phyloP scores from a whole-genome alignment of 2,888 invertebrate genomes.

The Didymodactylos carnosus region DNA sequence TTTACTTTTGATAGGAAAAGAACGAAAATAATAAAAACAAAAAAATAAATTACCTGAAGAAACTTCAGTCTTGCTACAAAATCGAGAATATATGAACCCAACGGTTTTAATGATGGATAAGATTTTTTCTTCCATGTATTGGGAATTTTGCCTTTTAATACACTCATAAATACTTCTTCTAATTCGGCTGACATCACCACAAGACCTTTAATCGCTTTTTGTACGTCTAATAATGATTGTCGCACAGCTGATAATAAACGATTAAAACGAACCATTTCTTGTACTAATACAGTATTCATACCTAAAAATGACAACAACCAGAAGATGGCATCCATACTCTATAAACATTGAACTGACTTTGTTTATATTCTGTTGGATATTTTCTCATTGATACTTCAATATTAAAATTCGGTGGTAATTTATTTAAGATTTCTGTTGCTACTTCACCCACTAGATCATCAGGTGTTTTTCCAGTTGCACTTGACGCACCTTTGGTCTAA shows the following conservation, averaged over 20 bases:
- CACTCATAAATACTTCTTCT: slow-evolving; percentile 62
- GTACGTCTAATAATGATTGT: slow-evolving; percentile 28
- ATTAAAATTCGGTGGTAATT: slow-evolving; percentile 32
- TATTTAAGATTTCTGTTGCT: slow-evolving; percentile 53
- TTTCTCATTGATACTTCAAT: slow-evolving; percentile 28
- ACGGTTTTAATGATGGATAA: slow-evolving; percentile 36
- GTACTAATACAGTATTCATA: slow-evolving; percentile 37
- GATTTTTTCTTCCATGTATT: slow-evolving; percentile 36
- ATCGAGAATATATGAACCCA: slow-evolving; percentile 35
- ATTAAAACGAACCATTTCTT: slow-evolving; percentile 37
- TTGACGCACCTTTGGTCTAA: slow-evolving; percentile 28
- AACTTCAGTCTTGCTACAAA: slow-evolving; percentile 34
- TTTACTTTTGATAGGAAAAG: background rate
- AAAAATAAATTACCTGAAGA: slow-evolving; percentile 41
- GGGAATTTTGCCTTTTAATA: slow-evolving; percentile 52
- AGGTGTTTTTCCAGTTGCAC: slow-evolving; percentile 43
- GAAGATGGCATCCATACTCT: too few relatives aligned
- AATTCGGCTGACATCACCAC: slow-evolving; percentile 65
- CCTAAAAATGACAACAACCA: slow-evolving; percentile 18
- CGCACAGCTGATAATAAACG: slow-evolving; percentile 27
- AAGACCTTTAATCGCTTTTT: slow-evolving; percentile 46
- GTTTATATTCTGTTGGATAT: slow-evolving; percentile 31
- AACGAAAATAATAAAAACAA: background rate
- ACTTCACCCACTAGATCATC: slow-evolving; percentile 61
- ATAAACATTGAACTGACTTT: too few relatives aligned